Evolutionary conservation across 2,888 invertebrate genomes (phyloP).

Genomic region (Heterodera filipjevi): DNA sequence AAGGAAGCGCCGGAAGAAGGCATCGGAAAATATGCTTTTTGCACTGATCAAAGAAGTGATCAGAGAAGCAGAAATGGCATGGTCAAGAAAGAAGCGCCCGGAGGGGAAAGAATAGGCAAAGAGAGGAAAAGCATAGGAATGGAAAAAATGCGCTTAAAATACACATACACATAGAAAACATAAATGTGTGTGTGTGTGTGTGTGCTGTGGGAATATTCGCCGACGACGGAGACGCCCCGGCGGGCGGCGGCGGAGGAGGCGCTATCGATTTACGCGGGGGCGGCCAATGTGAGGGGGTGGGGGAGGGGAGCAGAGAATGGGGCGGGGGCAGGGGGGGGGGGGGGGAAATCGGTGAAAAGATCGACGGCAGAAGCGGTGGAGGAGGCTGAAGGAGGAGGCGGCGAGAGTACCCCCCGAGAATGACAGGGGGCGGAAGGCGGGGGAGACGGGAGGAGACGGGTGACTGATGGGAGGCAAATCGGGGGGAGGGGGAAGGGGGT

Average conservation of each 20-base stretch:
- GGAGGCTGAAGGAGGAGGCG: neutral
- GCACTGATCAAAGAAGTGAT: no score
- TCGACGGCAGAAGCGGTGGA: neutral
- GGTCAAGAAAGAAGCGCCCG: no score
- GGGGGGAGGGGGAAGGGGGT: neutral
- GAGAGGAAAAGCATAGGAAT: neutral
- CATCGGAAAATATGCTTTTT: neutral
- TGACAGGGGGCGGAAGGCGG: neutral
- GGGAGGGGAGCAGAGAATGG: no score
- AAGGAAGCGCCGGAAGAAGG: no score
- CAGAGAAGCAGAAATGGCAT: no score
- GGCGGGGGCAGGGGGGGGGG: neutral
- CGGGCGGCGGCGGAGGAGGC: neutral
- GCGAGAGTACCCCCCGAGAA: neutral
- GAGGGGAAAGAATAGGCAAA: neutral
- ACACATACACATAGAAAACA: no score
- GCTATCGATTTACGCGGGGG: slow-evolving; percentile 12
- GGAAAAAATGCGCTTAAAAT: neutral
- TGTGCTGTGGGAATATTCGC: neutral
- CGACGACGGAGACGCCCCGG: neutral
- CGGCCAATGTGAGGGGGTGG: slow-evolving; percentile 8
- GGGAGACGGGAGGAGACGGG: neutral
- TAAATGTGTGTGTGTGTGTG: no score
- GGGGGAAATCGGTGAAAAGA: neutral
- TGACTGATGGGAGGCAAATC: slow-evolving; percentile 11